phyloP scores from a whole-genome alignment of 2,113 vertebrate genomes.

The Oxyruncus cristatus region DNA sequence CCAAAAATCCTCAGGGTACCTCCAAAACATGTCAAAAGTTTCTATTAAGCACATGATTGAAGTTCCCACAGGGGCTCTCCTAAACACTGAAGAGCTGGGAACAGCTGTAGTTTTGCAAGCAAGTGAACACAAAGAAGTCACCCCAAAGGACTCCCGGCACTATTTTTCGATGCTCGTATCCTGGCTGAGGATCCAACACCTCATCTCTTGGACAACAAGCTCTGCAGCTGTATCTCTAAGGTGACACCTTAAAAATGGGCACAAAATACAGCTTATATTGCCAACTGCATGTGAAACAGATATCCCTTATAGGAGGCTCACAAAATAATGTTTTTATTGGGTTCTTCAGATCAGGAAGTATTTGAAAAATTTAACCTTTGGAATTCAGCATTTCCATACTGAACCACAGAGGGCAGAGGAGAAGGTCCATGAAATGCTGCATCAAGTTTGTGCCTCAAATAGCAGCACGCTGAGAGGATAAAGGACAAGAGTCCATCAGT shows the following conservation, averaged over 20 bases:
- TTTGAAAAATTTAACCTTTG: not conserved
- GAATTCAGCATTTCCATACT: not conserved
- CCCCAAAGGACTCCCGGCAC: not conserved
- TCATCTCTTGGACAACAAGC: not conserved
- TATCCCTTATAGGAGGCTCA: not conserved
- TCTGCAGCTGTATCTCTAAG: not conserved
- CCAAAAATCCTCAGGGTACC: slow-evolving; percentile 16
- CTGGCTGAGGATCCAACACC: not conserved
- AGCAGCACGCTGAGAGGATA: not conserved
- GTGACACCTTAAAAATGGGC: not conserved
- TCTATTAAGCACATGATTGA: not conserved
- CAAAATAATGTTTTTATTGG: not conserved
- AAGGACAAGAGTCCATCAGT: not conserved
- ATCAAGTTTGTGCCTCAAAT: not conserved
- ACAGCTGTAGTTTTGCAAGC: not conserved
- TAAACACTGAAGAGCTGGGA: not conserved
- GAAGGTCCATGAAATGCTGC: not conserved
- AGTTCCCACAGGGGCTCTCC: not conserved
- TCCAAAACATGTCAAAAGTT: slow-evolving; percentile 10
- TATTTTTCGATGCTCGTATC: not conserved
- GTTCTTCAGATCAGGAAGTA: not conserved
- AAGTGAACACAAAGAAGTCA: not conserved
- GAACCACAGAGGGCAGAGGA: not conserved
- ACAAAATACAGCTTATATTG: not conserved
- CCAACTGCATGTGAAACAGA: not conserved